phyloP scores from a whole-genome alignment of 2,888 invertebrate genomes.

The Agrenia bidenticulata region DNA sequence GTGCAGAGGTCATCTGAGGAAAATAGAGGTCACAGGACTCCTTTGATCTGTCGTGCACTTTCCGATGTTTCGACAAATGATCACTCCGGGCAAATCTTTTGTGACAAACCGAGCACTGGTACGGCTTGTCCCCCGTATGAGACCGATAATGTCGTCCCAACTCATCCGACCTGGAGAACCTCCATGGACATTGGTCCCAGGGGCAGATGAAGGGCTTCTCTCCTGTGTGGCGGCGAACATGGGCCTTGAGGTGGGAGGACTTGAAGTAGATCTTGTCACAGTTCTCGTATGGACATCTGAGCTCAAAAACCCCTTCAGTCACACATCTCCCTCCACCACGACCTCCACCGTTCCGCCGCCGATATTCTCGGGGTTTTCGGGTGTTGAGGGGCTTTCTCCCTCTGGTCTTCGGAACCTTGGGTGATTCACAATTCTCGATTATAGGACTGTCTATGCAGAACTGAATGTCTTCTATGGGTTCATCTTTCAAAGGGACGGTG shows the following conservation, averaged over 20 bases:
- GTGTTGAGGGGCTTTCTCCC: slow-evolving; percentile 31
- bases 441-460: background rate
- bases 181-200: slow-evolving; percentile 79
- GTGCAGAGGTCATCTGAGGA: slow-evolving; percentile 6
- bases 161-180: slow-evolving; percentile 92
- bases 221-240: slow-evolving; percentile 79
- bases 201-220: slow-evolving; percentile 62
- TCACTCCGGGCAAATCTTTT: slow-evolving; percentile 91
- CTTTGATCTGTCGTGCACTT: slow-evolving; percentile 56
- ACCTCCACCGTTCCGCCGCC: slow-evolving; percentile 18
- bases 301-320: slow-evolving; percentile 56
- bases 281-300: slow-evolving; percentile 68
- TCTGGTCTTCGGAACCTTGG: slow-evolving; percentile 4
- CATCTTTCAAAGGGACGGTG: slow-evolving; percentile 9
- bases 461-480: background rate
- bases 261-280: slow-evolving; percentile 84
- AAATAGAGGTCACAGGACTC: slow-evolving; percentile 26
- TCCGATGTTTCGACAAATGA: slow-evolving; percentile 88
- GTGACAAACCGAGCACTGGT: slow-evolving; percentile 81
- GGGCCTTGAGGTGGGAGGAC: slow-evolving; percentile 85
- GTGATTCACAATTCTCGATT: background rate
- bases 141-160: slow-evolving; percentile 83
- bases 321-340: slow-evolving; percentile 27
- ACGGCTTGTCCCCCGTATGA: slow-evolving; percentile 92
- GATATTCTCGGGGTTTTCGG: background rate